Conservation (phyloP, 2,888 invertebrate species). For the Trichacis sp. region DNA sequence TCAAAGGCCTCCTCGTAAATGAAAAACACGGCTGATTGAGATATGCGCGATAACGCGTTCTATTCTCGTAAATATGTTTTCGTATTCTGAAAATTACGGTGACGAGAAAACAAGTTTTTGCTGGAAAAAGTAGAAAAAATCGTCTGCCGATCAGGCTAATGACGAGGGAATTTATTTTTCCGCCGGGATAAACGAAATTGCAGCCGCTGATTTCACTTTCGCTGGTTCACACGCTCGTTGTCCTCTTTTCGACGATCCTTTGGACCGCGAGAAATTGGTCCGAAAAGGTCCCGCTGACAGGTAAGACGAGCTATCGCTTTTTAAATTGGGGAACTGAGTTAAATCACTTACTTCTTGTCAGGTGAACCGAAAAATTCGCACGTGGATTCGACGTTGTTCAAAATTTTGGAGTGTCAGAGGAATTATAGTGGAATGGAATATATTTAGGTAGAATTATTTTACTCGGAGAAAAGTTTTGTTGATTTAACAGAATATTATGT, state of each 20-base stretch:
- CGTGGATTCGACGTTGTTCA: too few species aligned
- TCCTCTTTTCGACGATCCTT: slow-evolving; percentile 6
- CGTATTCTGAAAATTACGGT: background rate
- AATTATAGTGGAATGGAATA: too few species aligned
- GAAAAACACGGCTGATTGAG: slow-evolving; percentile 1
- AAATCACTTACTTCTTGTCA: too few species aligned
- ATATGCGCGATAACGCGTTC: background rate
- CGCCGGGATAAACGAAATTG: background rate
- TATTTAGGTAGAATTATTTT: too few species aligned
- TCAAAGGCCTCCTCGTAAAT: background rate
- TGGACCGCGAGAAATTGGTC: background rate
- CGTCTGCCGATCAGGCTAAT: background rate
- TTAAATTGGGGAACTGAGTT: background rate
- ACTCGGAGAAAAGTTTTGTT: too few species aligned
- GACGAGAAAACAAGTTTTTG: background rate
- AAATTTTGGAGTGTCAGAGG: too few species aligned
- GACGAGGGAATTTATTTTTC: background rate
- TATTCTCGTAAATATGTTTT: slow-evolving; percentile 1
- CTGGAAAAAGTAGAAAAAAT: background rate
- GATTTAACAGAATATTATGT: too few species aligned
- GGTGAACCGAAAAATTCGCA: too few species aligned
- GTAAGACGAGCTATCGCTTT: background rate
- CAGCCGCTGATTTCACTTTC: slow-evolving; percentile 51
- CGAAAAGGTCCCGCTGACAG: background rate
- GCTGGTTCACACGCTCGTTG: slow-evolving; percentile 52